Base-by-base conservation (phyloP, 1,140 invertebrate genomes). In the Cotesia vestalis region DNA sequence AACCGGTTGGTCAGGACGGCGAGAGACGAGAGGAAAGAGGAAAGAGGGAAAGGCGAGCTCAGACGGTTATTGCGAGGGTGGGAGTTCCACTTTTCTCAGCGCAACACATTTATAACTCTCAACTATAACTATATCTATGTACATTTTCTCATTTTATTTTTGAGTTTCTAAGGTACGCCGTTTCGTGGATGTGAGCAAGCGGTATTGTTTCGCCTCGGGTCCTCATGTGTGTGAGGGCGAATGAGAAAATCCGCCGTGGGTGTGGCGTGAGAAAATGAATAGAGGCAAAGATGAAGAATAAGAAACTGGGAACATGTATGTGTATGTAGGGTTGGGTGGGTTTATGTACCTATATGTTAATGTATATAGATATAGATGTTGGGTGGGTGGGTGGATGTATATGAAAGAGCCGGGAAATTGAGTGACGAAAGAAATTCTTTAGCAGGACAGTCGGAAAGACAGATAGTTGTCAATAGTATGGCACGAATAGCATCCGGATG, bases 1-100 rank as follows among this genome's bases (percentile, higher is more conserved):
- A 77, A 77, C 79, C 84, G 82, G 83, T 85, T 84, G 81, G 80
- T 84, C 83, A 83, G 81, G 81, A 71, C 34, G 80, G 83, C 83
- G 82, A 80, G 81, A 71, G 14, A 80, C 78, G 78, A 78, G 61
- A 60, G 67, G 63, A 38, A 27, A 27, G 27, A 27, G 27, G 27
- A 27, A 27, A 27, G 27, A 27, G 27, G 27, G 27, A 27, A 27
- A 27, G 27, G 27, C 27, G 78, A 76, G 78, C 79, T 75, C 75
- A 72, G 75, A 34, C 38, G 53, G 40, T 80, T 74, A 74, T 46
- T 75, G 83, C 79, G 80, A 79, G 82, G 71, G 69, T 66, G 70
- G 61, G 40, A 46, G 11, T 46, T 9, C 2, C 40, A 46, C 6
- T 46, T 46, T 46, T 46, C 40, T 46, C 40, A 46, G 40, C 40